phyloP scores from a whole-genome alignment of 2,113 vertebrate genomes.

The Myrmophylax atrothorax region DNA sequence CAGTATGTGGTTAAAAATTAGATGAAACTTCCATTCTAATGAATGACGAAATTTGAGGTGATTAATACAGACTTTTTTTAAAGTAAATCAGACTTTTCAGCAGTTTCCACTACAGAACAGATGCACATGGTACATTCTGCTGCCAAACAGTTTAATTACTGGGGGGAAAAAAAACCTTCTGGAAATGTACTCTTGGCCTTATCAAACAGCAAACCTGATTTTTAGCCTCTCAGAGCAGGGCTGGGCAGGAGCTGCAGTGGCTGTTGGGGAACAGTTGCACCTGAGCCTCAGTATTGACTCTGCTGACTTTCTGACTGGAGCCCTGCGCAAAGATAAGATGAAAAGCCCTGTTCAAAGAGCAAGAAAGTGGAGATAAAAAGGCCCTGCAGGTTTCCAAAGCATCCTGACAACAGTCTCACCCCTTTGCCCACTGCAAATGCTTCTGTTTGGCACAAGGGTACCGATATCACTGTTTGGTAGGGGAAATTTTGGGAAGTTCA shows the following conservation, averaged over 20 bases:
- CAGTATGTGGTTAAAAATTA: not conserved
- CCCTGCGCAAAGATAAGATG: not conserved
- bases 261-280: not conserved
- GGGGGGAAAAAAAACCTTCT: not conserved
- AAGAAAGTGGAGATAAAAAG: not conserved
- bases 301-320: not conserved
- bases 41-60: not conserved
- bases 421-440: not conserved
- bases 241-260: not conserved
- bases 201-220: not conserved
- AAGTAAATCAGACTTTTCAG: not conserved
- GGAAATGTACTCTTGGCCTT: not conserved
- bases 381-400: not conserved
- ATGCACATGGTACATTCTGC: not conserved
- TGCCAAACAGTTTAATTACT: not conserved
- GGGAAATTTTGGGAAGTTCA: not conserved
- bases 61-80: not conserved
- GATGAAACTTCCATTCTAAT: not conserved
- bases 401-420: not conserved
- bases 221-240: not conserved
- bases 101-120: not conserved
- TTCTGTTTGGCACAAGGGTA: not conserved
- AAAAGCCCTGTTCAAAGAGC: not conserved
- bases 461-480: not conserved
- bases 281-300: not conserved